These are phyloP conservation scores for Drosophila parthenogenetica DNA, from an alignment of 2,888 invertebrate species.

Conservation along the genomic window DNA sequence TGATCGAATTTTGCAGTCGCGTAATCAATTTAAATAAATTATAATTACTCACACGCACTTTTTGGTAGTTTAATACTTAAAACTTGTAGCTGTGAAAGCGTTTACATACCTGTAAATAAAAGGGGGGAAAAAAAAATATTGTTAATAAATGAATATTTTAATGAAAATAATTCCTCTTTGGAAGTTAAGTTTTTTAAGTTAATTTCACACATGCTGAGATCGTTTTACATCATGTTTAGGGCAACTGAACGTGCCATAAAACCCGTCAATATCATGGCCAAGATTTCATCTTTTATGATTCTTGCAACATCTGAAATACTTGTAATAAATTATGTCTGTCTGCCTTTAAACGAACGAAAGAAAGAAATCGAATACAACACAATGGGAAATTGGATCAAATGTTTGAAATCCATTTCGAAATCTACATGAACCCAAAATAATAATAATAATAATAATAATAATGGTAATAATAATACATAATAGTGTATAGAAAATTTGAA, in stretches of 20 bases:
- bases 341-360: slow-evolving; percentile 1
- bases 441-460: slow-evolving; percentile 33
- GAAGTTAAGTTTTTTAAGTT: background rate
- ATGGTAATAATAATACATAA: slow-evolving; percentile 19
- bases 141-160: slow-evolving; percentile 40
- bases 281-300: slow-evolving; percentile 15
- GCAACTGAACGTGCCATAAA: slow-evolving; percentile 37
- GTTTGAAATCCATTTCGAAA: slow-evolving; percentile 75
- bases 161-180: background rate
- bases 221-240: slow-evolving; percentile 15
- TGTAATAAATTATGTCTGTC: slow-evolving; percentile 19
- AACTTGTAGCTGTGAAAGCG: slow-evolving; percentile 15
- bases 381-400: slow-evolving; percentile 79
- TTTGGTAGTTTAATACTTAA: slow-evolving; percentile 1
- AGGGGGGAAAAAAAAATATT: slow-evolving; percentile 8
- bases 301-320: slow-evolving; percentile 16
- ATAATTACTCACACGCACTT: slow-evolving; percentile 69
- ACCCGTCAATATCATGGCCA: slow-evolving; percentile 28
- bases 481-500: slow-evolving; percentile 16
- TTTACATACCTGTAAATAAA: slow-evolving; percentile 67
- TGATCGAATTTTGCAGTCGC: slow-evolving; percentile 49
- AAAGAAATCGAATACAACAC: slow-evolving; percentile 35
- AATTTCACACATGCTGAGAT: background rate
- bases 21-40: slow-evolving; percentile 78
- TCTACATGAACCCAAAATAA: slow-evolving; percentile 19